Percentiles rank a stretch among this genome's conserved stretches.
Conservation (phyloP, 1,140 invertebrate species). For the Stegodyphus mimosarum region DNA sequence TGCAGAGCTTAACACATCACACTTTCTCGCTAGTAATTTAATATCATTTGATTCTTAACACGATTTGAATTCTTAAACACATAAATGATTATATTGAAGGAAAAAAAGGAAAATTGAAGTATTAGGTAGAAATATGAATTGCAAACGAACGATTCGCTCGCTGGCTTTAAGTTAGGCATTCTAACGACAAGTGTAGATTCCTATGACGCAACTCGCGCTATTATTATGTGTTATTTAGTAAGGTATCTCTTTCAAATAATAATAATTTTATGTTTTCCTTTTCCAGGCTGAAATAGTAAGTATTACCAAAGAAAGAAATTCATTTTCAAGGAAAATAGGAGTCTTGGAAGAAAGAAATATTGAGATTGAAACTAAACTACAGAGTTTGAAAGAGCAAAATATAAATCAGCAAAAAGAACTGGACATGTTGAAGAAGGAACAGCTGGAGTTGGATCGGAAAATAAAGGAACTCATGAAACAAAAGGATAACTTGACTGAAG, state of each 20-base stretch:
- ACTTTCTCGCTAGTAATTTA: no score
- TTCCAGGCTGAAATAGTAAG: neutral
- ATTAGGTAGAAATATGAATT: no score
- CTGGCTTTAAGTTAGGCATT: no score
- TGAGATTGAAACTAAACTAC: neutral
- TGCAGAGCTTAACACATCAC: no score
- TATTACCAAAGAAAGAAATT: neutral
- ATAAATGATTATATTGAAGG: no score
- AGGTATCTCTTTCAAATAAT: neutral
- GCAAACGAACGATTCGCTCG: no score
- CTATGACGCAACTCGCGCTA: no score
- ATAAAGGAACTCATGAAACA: conserved; percentile 20
- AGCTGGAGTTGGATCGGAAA: neutral
- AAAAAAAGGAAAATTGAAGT: no score
- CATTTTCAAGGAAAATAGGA: neutral
- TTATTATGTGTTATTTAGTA: no score
- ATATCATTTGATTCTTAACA: no score
- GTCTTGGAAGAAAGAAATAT: neutral
- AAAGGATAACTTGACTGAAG: neutral
- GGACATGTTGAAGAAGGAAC: conserved; percentile 9
- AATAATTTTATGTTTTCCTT: neutral
- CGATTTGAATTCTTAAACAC: no score
- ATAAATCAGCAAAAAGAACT: neutral
- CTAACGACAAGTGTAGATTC: no score
- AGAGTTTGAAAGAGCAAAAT: neutral